These are phyloP conservation scores for Drosophila ohnishii DNA, from an alignment of 1,140 invertebrate genomes.

Conservation along the genomic window DNA sequence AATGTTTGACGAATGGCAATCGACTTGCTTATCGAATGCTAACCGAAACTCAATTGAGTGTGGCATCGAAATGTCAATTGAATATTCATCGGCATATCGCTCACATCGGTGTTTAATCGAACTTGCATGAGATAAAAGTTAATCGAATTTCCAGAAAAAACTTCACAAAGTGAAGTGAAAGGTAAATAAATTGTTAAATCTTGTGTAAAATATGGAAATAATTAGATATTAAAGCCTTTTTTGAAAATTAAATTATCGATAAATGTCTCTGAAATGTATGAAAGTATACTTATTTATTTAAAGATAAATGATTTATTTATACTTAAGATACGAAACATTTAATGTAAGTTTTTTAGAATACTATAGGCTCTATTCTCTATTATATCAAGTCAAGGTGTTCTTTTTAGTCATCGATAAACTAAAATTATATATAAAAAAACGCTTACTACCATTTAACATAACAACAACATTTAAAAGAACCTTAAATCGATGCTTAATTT, in stretches of 20 bases:
- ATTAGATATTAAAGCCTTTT: no score
- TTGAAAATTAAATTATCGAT: background rate
- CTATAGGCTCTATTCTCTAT: no score
- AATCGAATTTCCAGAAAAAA: background rate
- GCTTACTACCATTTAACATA: background rate
- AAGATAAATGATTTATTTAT: no score
- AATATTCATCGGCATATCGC: background rate
- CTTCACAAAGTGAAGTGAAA: background rate
- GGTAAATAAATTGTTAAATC: background rate
- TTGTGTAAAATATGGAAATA: background rate
- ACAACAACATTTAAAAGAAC: background rate
- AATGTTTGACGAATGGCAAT: constrained; percentile 29
- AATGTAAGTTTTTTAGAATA: no score
- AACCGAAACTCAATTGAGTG: constrained; percentile 32
- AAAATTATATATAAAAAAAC: background rate
- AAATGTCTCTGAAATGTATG: background rate
- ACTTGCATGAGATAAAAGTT: background rate
- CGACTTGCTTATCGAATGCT: constrained; percentile 27
- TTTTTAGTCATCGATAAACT: background rate
- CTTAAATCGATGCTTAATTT: background rate
- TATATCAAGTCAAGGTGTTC: no score
- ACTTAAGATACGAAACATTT: no score
- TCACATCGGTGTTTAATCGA: background rate
- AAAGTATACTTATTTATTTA: no score
- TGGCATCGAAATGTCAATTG: constrained; percentile 10